Percentiles rank a stretch among this genome's conserved stretches.
These are phyloP conservation scores for Oxyteleia sp. DNA, from an alignment of 2,888 invertebrate genomes.

Conservation along the genomic window DNA sequence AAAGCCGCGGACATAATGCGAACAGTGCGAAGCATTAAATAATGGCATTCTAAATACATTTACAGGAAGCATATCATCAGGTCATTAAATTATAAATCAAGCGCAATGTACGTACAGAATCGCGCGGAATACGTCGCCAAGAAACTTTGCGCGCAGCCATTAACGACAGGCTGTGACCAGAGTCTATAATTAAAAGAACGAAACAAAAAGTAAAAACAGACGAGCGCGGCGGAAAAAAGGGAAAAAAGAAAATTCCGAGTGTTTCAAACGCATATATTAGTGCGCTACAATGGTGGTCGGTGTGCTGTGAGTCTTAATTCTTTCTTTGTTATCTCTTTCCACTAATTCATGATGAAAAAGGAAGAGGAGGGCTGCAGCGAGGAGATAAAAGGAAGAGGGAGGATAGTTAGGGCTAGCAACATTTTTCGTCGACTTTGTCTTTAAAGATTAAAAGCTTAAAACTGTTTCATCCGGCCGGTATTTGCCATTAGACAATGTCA, in stretches of 20 bases:
- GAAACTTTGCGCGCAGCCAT: slow-evolving; percentile 63
- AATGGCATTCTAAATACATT: slow-evolving; percentile 10
- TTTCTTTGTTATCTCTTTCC: slow-evolving; percentile 84
- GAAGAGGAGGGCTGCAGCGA: slow-evolving; percentile 42
- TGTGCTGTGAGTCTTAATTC: slow-evolving; percentile 82
- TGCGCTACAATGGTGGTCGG: slow-evolving; percentile 49
- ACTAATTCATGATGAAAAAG: slow-evolving; percentile 80
- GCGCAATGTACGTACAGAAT: slow-evolving; percentile 42
- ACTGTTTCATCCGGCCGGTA: slow-evolving; percentile 74
- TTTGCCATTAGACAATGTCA: slow-evolving; percentile 60
- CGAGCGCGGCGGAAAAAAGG: slow-evolving; percentile 13
- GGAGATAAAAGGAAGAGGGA: slow-evolving; percentile 53
- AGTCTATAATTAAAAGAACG: slow-evolving; percentile 65
- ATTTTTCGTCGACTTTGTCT: slow-evolving; percentile 82
- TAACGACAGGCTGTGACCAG: slow-evolving; percentile 65
- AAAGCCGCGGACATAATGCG: neutral
- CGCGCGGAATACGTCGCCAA: slow-evolving; percentile 54
- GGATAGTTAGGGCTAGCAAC: slow-evolving; percentile 78
- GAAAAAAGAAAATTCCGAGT: slow-evolving; percentile 41
- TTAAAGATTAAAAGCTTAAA: slow-evolving; percentile 83
- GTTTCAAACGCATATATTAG: slow-evolving; percentile 66
- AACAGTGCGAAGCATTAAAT: neutral
- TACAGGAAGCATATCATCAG: slow-evolving; percentile 12
- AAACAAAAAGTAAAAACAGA: slow-evolving; percentile 26
- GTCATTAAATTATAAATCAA: slow-evolving; percentile 51